A percentile compares a stretch with the other conserved stretches of the same genome.
Evolutionary conservation across 1,140 invertebrate species (phyloP).

Genomic region (Acromyrmex heyeri): DNA sequence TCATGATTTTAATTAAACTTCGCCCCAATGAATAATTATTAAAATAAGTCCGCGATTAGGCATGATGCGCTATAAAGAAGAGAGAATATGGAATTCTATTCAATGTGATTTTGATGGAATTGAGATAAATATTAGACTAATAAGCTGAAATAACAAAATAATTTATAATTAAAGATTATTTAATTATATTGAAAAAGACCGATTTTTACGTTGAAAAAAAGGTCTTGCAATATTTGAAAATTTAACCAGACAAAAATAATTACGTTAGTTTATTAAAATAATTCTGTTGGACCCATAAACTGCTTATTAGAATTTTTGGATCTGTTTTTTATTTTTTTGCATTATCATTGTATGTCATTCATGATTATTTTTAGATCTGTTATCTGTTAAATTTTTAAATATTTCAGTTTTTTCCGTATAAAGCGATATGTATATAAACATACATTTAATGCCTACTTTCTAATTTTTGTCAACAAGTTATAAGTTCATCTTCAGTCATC

Average conservation of each 20-base stretch:
- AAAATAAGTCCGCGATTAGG: conserved; percentile 39
- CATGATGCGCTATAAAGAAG: not conserved
- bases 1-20: conserved; percentile 55
- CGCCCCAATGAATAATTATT: conserved; percentile 34
- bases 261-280: too few species aligned
- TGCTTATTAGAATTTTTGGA: too few species aligned
- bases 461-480: not conserved
- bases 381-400: too few species aligned
- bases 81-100: conserved; percentile 3
- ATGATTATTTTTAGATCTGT: not conserved
- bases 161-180: conserved; percentile 18
- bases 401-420: too few species aligned
- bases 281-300: too few species aligned
- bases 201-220: too few species aligned
- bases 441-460: not conserved
- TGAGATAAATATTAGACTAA: not conserved
- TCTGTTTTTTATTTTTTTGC: too few species aligned
- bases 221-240: not conserved
- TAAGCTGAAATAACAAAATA: not conserved
- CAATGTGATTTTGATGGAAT: not conserved
- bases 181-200: not conserved
- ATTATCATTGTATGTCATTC: too few species aligned
- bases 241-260: not conserved
- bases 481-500: not conserved
- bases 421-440: not conserved